These are phyloP conservation scores for Lepus oiostolus DNA, from an alignment of 2,797 vertebrate genomes.

Conservation along the genomic window DNA sequence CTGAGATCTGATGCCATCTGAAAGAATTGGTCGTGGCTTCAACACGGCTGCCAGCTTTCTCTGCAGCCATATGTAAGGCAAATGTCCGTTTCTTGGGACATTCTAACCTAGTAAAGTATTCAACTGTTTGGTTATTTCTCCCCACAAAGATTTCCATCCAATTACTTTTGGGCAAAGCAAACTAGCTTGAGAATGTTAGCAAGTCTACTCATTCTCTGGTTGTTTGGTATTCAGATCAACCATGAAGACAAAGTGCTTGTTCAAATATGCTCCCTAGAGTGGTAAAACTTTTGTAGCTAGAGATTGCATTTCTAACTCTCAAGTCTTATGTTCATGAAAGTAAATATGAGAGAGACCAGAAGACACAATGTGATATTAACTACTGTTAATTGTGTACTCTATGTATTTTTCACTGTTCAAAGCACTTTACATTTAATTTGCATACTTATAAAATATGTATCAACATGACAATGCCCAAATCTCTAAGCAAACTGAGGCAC, in stretches of 20 bases:
- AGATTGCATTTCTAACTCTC: not conserved
- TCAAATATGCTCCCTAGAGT: not conserved
- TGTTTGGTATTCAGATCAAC: not conserved
- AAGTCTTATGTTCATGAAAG: not conserved
- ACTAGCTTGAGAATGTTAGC: not conserved
- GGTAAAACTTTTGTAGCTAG: not conserved
- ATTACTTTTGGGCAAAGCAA: constrained; percentile 3
- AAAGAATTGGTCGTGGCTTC: not conserved
- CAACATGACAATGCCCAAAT: not conserved
- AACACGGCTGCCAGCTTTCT: constrained; percentile 19
- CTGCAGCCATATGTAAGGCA: not conserved
- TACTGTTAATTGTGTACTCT: not conserved
- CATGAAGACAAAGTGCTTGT: not conserved
- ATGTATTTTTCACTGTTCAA: not conserved
- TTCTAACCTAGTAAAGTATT: not conserved
- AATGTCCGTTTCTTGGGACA: constrained; percentile 21
- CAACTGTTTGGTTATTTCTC: not conserved
- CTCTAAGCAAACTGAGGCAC: not conserved
- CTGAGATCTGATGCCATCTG: not conserved
- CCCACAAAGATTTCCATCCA: not conserved
- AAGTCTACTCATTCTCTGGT: not conserved
- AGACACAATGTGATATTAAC: not conserved
- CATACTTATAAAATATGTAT: not conserved
- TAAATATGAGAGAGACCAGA: not conserved
- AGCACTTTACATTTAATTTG: not conserved